Percentiles rank a stretch among this genome's conserved stretches.
These are phyloP conservation scores for Sturmia bella DNA, from an alignment of 2,888 invertebrate species.

Conservation along the genomic window DNA sequence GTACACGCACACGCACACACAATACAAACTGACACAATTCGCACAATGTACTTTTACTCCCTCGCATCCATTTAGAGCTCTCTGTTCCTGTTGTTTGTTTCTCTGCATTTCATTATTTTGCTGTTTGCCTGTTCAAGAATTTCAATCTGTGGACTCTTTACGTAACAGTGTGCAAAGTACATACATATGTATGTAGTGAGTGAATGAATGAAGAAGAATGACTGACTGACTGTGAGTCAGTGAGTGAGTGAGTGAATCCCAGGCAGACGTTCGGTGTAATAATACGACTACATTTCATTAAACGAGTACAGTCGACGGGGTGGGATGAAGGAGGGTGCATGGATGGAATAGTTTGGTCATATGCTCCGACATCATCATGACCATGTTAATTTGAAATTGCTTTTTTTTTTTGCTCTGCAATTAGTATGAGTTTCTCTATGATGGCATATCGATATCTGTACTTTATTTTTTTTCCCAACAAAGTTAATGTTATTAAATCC, in stretches of 20 bases:
- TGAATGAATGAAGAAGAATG: no score
- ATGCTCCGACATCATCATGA: constrained; percentile 19
- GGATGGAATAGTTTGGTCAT: constrained; percentile 14
- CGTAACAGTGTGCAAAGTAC: background rate
- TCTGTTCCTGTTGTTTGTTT: constrained; percentile 6
- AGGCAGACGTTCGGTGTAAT: no score
- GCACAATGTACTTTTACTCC: constrained; percentile 7
- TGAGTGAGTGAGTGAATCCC: no score
- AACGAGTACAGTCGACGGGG: background rate
- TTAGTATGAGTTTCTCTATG: constrained; percentile 28
- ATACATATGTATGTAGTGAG: background rate
- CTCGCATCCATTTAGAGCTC: constrained; percentile 16
- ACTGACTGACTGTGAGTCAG: background rate
- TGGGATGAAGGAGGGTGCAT: background rate
- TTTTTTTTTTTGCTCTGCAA: background rate
- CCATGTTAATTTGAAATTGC: constrained; percentile 18
- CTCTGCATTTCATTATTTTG: constrained; percentile 31
- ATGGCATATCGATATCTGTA: constrained; percentile 32
- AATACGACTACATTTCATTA: background rate
- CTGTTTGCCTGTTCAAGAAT: constrained; percentile 39
- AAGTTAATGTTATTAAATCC: constrained; percentile 59
- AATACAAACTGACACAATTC: constrained; percentile 1
- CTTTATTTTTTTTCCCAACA: background rate
- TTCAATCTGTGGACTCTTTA: constrained; percentile 22
- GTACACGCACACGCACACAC: no score